Evolutionary conservation across 1,140 invertebrate species (phyloP).

Genomic region (Procambarus clarkii): DNA sequence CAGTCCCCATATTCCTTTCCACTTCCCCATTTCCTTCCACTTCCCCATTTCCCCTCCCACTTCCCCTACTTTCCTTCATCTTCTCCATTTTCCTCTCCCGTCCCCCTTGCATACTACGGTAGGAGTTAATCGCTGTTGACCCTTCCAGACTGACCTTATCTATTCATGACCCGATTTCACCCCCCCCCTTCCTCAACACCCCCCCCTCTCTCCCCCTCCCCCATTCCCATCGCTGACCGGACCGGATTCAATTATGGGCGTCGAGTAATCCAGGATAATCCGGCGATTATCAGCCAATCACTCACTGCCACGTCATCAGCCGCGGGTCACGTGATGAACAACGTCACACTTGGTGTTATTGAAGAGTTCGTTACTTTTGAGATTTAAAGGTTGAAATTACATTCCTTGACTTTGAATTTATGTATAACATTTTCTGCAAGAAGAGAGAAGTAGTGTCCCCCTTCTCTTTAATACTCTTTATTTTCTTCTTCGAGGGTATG

Average conservation of each 20-base stretch:
- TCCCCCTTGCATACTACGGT: too few species aligned
- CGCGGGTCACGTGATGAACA: slow-evolving; percentile 30
- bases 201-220: too few species aligned
- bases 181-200: neutral
- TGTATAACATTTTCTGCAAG: too few species aligned
- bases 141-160: neutral
- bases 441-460: too few species aligned
- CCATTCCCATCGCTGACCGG: neutral
- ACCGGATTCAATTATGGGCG: slow-evolving; percentile 39
- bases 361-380: too few species aligned
- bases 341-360: neutral
- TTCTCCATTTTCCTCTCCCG: neutral
- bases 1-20: too few species aligned
- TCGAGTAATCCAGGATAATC: slow-evolving; percentile 35
- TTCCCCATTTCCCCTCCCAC: neutral
- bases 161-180: slow-evolving; percentile 11
- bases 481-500: too few species aligned
- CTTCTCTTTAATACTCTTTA: too few species aligned
- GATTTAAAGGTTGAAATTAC: neutral
- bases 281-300: slow-evolving; percentile 50
- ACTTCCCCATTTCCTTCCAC: too few species aligned
- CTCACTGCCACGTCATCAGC: slow-evolving; percentile 43
- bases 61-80: neutral
- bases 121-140: too few species aligned
- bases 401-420: neutral